Evolutionary conservation across 2,113 vertebrate genomes (phyloP).

Genomic region (Sakesphorus luctuosus): DNA sequence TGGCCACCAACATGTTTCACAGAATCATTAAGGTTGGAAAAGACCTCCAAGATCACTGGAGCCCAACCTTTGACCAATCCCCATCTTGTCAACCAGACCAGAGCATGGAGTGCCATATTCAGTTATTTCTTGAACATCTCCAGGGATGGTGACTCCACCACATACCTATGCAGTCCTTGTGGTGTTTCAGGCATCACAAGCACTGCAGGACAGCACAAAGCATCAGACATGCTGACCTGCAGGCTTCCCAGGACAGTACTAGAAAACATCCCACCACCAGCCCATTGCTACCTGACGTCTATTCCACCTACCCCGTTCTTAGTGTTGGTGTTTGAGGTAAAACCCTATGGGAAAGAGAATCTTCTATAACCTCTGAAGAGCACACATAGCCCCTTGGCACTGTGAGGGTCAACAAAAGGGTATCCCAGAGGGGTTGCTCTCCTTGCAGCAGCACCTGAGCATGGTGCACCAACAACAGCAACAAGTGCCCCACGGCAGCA

Average conservation of each 20-base stretch:
- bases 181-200: background rate
- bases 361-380: background rate
- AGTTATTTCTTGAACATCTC: background rate
- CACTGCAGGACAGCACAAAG: background rate
- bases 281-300: background rate
- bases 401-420: background rate
- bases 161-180: background rate
- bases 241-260: fast-evolving
- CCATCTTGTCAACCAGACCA: background rate
- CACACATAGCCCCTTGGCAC: background rate
- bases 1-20: background rate
- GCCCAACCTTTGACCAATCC: background rate
- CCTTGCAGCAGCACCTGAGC: background rate
- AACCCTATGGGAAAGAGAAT: fast-evolving
- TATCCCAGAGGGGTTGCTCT: background rate
- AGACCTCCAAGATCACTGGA: background rate
- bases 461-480: fast-evolving
- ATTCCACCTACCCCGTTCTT: fast-evolving
- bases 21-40: background rate
- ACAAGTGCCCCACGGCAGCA: background rate
- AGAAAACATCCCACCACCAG: background rate
- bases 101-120: background rate
- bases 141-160: background rate
- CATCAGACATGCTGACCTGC: background rate
- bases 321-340: background rate